Evolutionary conservation across 2,797 vertebrate species (phyloP), one percentile per base, ranked within the genome.

Genomic region (Rhincodon typus): DNA sequence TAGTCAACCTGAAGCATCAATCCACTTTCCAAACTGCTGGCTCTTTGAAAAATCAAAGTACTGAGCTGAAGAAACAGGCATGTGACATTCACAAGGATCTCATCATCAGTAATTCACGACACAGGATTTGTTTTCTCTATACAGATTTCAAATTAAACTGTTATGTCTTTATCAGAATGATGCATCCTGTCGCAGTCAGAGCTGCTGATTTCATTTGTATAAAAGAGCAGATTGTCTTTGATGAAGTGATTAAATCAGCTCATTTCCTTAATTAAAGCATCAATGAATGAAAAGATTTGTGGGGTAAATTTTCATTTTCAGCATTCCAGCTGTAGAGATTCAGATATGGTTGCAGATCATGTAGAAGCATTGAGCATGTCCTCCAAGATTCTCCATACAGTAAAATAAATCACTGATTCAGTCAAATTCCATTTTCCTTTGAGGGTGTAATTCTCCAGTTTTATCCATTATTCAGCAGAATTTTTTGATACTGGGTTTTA

Each of bases 81-180:
- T 77, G 72, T 72, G 94, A 23, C n/a, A 21, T n/a, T 21, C 70
- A 74, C 94, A 95, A 74, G 94, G 70, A 95, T 50, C 53, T 77
- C 67, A 57, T 95, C 30, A 95, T 21, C 50, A 34, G 53, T 74
- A 95, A 95, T 95, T 77, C 27, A 8, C 13, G 13, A 72, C 93
- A 30, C 93, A 72, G 27, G 93, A 30, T 50, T 15, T 50, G 12
- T 13, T 69, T 12, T 53, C 15, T 30, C 12, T 13, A 46, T 0
- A 25, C 25, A 46, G 38, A 72, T 94, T 72, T 74, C 93, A 42
- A 27, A 94, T 72, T 72, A 72, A 94, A 46, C 15, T n/a, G 6
- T 94, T 30, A 94, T n/a, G 34, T 94, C 93, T 94, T 94, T 69
- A 72, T 94, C 46, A 30, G 23, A 74, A 17, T 72, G 13, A 94